Conservation (phyloP, 1,140 invertebrate species). For the Melitaea cinxia region DNA sequence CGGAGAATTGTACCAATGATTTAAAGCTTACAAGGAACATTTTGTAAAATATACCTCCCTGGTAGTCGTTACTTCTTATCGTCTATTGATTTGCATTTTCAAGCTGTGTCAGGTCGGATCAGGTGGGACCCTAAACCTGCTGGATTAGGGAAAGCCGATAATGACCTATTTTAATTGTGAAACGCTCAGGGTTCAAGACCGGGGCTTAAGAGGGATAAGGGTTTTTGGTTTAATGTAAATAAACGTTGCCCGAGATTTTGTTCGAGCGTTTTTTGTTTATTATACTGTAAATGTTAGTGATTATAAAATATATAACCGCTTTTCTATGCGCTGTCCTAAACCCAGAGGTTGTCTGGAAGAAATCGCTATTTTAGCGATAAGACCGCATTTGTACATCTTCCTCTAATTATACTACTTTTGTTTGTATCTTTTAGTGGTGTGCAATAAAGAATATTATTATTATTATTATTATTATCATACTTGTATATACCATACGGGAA, state of each 20-base stretch:
- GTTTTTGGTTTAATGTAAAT: conserved; percentile 29
- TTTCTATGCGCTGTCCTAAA: no score
- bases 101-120: conserved; percentile 28
- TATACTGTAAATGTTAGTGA: no score
- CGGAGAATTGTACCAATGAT: not conserved
- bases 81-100: conserved; percentile 17
- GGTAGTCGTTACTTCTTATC: conserved; percentile 4
- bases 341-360: no score
- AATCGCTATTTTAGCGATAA: no score
- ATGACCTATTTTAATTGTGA: conserved; percentile 53
- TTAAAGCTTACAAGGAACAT: not conserved
- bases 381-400: no score
- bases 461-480: no score
- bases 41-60: not conserved
- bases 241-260: conserved; percentile 16
- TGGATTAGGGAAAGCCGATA: conserved; percentile 53
- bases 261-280: not conserved
- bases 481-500: no score
- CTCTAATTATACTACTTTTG: no score
- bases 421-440: no score
- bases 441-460: no score
- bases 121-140: conserved; percentile 40
- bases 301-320: no score
- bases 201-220: conserved; percentile 36
- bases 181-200: conserved; percentile 40